phyloP scores from a whole-genome alignment of 1,140 invertebrate species.

The Doryteuthis pealeii region DNA sequence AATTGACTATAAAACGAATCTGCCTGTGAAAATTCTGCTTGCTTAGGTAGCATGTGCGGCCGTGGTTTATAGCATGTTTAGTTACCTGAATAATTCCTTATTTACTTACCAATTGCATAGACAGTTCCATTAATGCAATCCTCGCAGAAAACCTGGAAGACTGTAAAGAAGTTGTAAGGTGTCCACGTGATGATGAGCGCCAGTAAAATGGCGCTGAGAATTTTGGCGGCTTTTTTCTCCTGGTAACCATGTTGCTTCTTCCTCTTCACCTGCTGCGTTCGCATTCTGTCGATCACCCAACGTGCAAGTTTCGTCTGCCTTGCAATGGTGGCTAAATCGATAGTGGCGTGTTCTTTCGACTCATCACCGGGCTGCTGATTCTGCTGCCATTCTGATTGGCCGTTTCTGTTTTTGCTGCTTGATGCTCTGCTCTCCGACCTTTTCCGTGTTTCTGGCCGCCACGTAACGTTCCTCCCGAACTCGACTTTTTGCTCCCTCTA shows the following conservation, averaged over 20 bases:
- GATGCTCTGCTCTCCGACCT: not conserved
- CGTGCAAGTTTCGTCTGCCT: conserved; percentile 49
- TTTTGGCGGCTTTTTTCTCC: conserved; percentile 98
- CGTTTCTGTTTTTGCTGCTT: not conserved
- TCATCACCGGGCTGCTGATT: conserved; percentile 48
- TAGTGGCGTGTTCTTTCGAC: conserved; percentile 38
- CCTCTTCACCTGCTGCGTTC: conserved; percentile 34
- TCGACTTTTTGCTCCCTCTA: not conserved
- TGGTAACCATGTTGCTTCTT: conserved; percentile 94
- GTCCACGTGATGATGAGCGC: conserved; percentile 99
- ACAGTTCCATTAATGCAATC: conserved; percentile 40
- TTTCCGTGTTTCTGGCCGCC: not conserved
- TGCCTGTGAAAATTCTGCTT: too few relatives aligned
- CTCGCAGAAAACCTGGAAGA: conserved; percentile 60
- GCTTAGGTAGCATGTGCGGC: too few relatives aligned
- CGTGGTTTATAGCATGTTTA: too few relatives aligned
- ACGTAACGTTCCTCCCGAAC: not conserved
- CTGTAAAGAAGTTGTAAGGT: conserved; percentile 87
- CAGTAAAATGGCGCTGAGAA: conserved; percentile 89
- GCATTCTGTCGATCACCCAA: conserved; percentile 39
- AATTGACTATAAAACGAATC: too few relatives aligned
- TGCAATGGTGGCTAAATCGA: conserved; percentile 43
- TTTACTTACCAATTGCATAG: conserved; percentile 43
- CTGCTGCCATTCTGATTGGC: conserved; percentile 24
- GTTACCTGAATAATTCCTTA: too few relatives aligned